Percentiles rank a stretch among this genome's conserved stretches.
Conservation (phyloP, 2,113 vertebrate genomes). For the Gopherus flavomarginatus region DNA sequence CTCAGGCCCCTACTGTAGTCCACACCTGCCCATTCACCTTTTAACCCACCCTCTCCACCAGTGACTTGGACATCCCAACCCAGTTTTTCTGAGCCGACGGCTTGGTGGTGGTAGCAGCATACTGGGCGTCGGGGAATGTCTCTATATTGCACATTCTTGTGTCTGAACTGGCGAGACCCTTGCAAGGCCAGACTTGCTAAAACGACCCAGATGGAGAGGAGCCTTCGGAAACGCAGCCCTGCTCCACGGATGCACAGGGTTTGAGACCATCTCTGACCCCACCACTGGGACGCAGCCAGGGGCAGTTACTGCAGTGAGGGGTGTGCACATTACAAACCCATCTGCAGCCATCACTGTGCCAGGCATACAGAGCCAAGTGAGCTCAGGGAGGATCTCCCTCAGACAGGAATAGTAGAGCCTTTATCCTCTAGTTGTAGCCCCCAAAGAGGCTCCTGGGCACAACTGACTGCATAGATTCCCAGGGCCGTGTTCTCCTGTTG, state of each 20-base stretch:
- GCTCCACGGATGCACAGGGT: background rate
- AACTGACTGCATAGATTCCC: background rate
- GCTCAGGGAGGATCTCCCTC: background rate
- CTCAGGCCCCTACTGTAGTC: background rate
- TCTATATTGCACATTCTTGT: background rate
- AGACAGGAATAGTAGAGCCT: background rate
- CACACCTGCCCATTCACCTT: background rate
- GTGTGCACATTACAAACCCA: background rate
- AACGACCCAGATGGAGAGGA: background rate
- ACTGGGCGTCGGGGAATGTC: background rate
- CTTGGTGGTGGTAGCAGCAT: background rate
- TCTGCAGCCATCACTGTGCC: background rate
- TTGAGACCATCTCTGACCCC: background rate
- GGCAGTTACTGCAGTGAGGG: background rate
- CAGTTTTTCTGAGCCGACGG: background rate
- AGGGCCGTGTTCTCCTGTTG: background rate
- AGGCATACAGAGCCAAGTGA: background rate
- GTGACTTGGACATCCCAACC: background rate
- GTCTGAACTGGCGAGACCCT: background rate
- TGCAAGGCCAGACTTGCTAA: background rate
- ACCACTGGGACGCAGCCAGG: background rate
- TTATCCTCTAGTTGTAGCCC: background rate
- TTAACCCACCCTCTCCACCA: background rate
- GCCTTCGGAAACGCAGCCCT: background rate
- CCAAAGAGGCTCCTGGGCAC: background rate